Base-by-base conservation (phyloP, 2,888 invertebrate genomes). In the Lomographa bimaculata region DNA sequence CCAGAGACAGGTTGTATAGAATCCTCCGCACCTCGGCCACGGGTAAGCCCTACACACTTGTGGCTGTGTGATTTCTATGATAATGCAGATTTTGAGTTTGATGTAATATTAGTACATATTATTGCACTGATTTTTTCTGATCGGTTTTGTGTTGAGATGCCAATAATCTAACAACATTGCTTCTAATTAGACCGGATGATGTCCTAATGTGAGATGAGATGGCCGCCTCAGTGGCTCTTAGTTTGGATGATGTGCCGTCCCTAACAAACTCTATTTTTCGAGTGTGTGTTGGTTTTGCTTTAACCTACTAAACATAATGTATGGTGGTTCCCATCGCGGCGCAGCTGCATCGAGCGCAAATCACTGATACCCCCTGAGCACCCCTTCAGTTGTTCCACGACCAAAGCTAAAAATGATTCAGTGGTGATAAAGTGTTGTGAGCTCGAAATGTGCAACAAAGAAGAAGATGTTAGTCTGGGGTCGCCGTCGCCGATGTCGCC, bases 401-500 rank as follows among this genome's bases (percentile, higher is more conserved):
- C 93, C 85, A 92, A 91, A 89, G 91, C 91, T 89, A 91, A 91
- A 89, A 94, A 94, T 91, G 92, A 92, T 75, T 92, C 93, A 66
- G 93, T 94, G 91, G 92, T 92, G 90, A 93, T 95, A 91, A 91
- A 92, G 79, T 96, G 95, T 93, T 96, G 96, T 92, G 92, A 93
- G 82, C 90, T 58, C 64, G 85, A 91, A 90, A 93, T 92, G 92
- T 95, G 95, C 92, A 95, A 95, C 90, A 90, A 85, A 71, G 89
- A 91, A 69, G 91, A 94, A 85, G 91, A 86, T 76, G 92, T 94
- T 78, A 90, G 90, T 79, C 91, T 94, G 77, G 91, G 91, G 78
- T 90, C 89, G 79, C 91, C 94, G 75, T 91, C 91, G 78, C 90
- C 90, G 80, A 91, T 87, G 84, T 85, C 90, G 77, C 86, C 91